Base-by-base conservation (phyloP, 2,797 vertebrate genomes). In the Lepilemur septentrionalis region DNA sequence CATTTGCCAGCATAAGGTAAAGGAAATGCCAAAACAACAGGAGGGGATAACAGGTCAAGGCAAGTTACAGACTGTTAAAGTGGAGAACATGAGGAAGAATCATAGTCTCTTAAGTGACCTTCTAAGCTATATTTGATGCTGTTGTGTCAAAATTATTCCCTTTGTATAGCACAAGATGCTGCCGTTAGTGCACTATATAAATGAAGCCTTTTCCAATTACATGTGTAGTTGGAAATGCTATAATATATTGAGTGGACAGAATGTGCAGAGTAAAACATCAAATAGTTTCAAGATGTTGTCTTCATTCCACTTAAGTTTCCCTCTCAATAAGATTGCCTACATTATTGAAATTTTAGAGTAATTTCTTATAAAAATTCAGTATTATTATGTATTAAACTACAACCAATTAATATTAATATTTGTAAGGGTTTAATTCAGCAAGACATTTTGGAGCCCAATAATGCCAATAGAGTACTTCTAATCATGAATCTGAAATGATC, bases 321-420 rank as follows among this genome's bases (percentile, higher is more conserved):
- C 9, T 93, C 13, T 84, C 14, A 35, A 35, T 50, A 38, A 63
- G 13, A 32, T 75, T 5, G 73, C 57, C 73, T 61, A 63, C 52
- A 59, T 59, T 52, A 43, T n/a, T 69, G 6, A 80, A 28, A 13
- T 20, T 82, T 80, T 38, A 87, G 12, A 76, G 15, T 73, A 52
- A 65, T 93, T 84, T 93, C 72, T 79, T 90, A 57, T 41, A 73
- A 65, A 93, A 81, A 7, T 50, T 93, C 67, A 79, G 25, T 55
- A 73, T 72, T 84, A 55, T 63, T 28, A 41, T 22, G 10, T 65
- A 9, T 84, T 65, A 93, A 90, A 86, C 50, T 73, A 57, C 30
- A 23, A 59, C 46, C 32, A 65, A 30, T 76, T 67, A 38, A 14
- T 65, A 50, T 85, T 57, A 59, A 59, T 59, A 59, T 59, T 59